Percentiles rank a stretch among this genome's conserved stretches.
phyloP scores from a whole-genome alignment of 2,113 vertebrate species.

The Apteryx mantelli region DNA sequence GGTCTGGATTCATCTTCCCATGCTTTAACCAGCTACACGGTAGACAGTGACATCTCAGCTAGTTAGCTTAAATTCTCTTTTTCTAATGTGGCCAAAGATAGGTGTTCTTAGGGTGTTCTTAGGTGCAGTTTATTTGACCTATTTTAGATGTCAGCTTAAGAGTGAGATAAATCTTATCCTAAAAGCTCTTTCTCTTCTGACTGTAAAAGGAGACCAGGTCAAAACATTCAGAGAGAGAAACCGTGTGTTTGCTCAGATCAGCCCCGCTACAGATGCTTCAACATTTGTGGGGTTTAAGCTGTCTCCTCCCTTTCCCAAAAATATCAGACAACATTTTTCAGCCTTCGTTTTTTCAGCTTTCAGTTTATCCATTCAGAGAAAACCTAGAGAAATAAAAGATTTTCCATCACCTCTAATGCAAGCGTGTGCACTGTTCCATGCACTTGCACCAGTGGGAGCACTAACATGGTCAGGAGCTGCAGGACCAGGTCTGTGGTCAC shows the following conservation, averaged over 20 bases:
- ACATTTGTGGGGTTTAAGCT: neutral
- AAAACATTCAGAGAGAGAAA: neutral
- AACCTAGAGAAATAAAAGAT: neutral
- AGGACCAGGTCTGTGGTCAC: neutral
- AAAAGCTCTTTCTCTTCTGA: neutral
- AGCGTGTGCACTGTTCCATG: neutral
- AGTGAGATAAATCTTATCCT: neutral
- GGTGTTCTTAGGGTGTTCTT: neutral
- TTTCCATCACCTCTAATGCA: neutral
- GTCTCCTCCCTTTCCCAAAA: neutral
- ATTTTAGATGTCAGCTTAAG: neutral
- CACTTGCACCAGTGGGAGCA: neutral
- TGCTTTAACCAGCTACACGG: neutral
- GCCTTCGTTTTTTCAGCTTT: neutral
- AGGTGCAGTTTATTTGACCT: neutral
- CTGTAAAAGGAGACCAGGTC: neutral
- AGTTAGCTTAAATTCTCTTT: neutral
- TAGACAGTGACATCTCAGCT: neutral
- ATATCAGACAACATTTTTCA: neutral
- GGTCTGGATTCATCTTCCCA: neutral
- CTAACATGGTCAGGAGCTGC: rapidly evolving
- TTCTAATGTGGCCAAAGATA: neutral
- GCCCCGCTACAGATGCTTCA: neutral
- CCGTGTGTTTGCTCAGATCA: neutral
- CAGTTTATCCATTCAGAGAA: neutral